Evolutionary conservation across 2,797 vertebrate genomes (phyloP).

Genomic region (Tragopan temminckii): DNA sequence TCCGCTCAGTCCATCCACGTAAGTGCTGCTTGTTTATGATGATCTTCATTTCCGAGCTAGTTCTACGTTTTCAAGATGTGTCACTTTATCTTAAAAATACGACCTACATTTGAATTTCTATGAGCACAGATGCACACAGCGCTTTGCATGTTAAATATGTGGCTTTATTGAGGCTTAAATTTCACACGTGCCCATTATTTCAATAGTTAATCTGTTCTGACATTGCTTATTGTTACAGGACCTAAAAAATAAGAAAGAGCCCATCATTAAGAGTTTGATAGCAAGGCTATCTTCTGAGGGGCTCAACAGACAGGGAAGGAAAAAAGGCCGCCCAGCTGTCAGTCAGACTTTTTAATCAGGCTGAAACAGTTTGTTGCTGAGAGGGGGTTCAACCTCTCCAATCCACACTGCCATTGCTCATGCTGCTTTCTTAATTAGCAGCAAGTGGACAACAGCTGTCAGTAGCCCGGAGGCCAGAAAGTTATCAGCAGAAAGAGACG

Average conservation of each 20-base stretch:
- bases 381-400: background rate
- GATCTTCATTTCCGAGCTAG: background rate
- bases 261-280: background rate
- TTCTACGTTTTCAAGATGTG: background rate
- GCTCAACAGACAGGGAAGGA: background rate
- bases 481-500: background rate
- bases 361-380: background rate
- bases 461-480: constrained; percentile 35
- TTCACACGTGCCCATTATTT: constrained; percentile 31
- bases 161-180: background rate
- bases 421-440: constrained; percentile 68
- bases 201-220: constrained; percentile 23
- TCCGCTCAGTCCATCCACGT: background rate
- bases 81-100: background rate
- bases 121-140: background rate
- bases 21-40: background rate
- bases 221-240: constrained; percentile 5
- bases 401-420: constrained; percentile 24
- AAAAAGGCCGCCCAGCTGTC: background rate
- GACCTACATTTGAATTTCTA: constrained; percentile 14
- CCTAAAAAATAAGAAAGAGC: background rate
- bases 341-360: constrained; percentile 60
- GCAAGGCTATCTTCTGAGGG: constrained; percentile 6
- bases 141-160: background rate
- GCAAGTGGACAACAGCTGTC: constrained; percentile 59